These are phyloP conservation scores for Xyrichtys novacula DNA, from an alignment of 2,797 vertebrate species.

Conservation along the genomic window DNA sequence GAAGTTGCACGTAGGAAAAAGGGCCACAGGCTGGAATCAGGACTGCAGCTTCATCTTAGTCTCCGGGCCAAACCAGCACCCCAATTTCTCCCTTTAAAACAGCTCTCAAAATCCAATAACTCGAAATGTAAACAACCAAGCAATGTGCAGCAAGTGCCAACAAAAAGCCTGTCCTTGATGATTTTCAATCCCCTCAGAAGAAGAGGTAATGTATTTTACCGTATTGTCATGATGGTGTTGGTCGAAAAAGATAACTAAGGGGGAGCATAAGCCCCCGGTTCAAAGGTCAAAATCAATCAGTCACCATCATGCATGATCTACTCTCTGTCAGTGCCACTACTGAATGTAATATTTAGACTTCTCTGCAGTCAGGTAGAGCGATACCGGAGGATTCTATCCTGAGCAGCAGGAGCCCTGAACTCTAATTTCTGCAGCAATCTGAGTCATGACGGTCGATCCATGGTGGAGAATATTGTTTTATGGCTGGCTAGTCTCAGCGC, in stretches of 20 bases:
- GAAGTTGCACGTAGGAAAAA: too few species aligned
- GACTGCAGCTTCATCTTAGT: too few species aligned
- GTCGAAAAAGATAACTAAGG: constrained; percentile 19
- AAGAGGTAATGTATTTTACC: neutral
- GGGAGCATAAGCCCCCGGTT: neutral
- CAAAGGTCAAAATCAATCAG: constrained; percentile 9
- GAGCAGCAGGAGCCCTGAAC: constrained; percentile 26
- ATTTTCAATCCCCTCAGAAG: neutral
- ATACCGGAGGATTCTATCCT: neutral
- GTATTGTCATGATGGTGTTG: neutral
- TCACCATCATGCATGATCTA: neutral
- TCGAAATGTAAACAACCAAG: neutral
- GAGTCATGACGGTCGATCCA: constrained; percentile 45
- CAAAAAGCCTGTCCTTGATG: neutral
- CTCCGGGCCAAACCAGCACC: too few species aligned
- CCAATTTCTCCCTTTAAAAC: too few species aligned
- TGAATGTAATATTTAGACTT: neutral
- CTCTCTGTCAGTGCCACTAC: neutral
- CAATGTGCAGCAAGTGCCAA: neutral
- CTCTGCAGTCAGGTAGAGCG: neutral
- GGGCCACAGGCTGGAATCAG: too few species aligned
- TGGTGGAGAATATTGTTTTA: constrained; percentile 63
- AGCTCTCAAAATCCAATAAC: neutral
- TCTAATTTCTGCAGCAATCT: constrained; percentile 52
- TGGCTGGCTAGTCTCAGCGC: constrained; percentile 39